Conservation (phyloP, 2,888 invertebrate genomes). For the Gari tellinella region DNA sequence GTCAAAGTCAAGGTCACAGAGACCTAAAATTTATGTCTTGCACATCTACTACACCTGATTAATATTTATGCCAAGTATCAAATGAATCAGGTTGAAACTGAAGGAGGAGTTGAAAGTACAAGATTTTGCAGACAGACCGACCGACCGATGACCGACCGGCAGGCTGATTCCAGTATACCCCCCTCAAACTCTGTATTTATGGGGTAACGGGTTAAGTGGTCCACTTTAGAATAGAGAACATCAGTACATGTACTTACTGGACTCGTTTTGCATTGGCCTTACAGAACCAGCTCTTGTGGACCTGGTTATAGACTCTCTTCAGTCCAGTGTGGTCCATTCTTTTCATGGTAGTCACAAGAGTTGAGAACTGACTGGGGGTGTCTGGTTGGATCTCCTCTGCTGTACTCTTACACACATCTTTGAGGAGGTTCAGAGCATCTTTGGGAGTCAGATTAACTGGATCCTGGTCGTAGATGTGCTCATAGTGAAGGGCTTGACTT, state of each 20-base stretch:
- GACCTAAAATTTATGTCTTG: too few species aligned
- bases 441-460: constrained; percentile 27
- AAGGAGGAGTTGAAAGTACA: too few species aligned
- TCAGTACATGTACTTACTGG: constrained; percentile 61
- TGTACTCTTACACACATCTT: constrained; percentile 74
- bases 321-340: constrained; percentile 81
- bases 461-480: constrained; percentile 7
- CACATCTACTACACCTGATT: too few species aligned
- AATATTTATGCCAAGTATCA: too few species aligned
- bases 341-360: constrained; percentile 84
- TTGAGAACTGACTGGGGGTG: constrained; percentile 85
- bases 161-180: too few species aligned
- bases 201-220: too few species aligned
- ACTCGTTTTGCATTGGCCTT: constrained; percentile 61
- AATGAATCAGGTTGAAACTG: too few species aligned
- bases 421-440: constrained; percentile 68
- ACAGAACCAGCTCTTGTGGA: constrained; percentile 62
- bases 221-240: neutral
- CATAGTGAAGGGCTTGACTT: constrained; percentile 12
- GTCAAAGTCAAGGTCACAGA: too few species aligned
- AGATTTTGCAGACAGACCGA: too few species aligned
- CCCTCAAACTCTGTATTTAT: too few species aligned
- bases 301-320: constrained; percentile 68
- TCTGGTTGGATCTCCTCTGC: constrained; percentile 82
- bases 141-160: too few species aligned